phyloP scores from a whole-genome alignment of 2,113 vertebrate genomes.

The Notarius quadriscutis region DNA sequence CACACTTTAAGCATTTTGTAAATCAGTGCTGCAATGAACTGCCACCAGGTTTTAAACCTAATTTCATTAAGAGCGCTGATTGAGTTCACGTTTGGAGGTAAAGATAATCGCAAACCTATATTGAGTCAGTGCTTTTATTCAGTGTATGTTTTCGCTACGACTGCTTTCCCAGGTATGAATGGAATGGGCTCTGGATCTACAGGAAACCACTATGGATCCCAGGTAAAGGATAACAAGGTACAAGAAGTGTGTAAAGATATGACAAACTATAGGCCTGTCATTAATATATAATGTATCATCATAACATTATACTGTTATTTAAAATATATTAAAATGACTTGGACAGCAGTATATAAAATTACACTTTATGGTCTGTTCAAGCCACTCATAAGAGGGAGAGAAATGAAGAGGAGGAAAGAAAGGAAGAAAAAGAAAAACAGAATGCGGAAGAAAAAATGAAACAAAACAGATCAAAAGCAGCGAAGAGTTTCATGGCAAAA shows the following conservation, averaged over 20 bases:
- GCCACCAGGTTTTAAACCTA: neutral
- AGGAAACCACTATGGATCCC: slow-evolving; percentile 82
- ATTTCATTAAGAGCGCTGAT: neutral
- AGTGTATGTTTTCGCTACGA: slow-evolving; percentile 47
- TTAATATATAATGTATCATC: neutral
- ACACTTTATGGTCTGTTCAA: neutral
- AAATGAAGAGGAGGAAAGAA: neutral
- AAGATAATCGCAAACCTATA: neutral
- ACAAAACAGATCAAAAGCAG: neutral
- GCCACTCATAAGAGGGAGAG: neutral
- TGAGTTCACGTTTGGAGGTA: neutral
- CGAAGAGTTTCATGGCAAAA: too few species aligned
- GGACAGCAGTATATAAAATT: neutral
- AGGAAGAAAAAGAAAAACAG: neutral
- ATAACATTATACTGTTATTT: neutral
- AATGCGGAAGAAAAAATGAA: neutral
- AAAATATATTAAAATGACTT: neutral
- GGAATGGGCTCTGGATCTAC: slow-evolving; percentile 80
- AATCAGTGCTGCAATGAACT: neutral
- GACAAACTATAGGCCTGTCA: neutral
- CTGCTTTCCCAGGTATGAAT: slow-evolving; percentile 73
- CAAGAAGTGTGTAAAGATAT: neutral
- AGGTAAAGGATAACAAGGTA: slow-evolving; percentile 74
- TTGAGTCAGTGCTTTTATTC: neutral
- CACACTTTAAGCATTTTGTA: neutral